Evolutionary conservation across 2,113 vertebrate genomes (phyloP), one percentile per base, ranked within the genome.

Genomic region (Thryonomys swinderianus): DNA sequence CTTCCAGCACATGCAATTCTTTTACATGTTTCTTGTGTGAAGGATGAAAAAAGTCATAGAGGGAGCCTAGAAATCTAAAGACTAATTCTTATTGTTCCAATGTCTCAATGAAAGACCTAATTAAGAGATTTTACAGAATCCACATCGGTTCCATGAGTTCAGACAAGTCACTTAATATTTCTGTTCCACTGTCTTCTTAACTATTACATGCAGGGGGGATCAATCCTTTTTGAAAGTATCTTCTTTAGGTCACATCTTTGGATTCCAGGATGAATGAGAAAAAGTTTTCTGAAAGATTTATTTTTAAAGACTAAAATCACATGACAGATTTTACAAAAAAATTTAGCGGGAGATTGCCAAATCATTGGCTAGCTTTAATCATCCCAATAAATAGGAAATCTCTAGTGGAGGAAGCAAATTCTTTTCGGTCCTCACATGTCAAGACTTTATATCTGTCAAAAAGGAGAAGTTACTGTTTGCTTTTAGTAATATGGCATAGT

Each of bases 391-490:
- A 67, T 55, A 69, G 37, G 25, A 89, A 86, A 95, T 91, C 16
- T 95, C 48, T 37, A 17, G 69, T 62, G 62, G 40, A 90, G 51
- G 42, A 83, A 94, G 84, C 45, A 61, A 93, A 84, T 59, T 91
- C 57, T 76, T 42, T 85, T 81, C 48, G 40, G 59, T 71, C 23
- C 59, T 30, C 0, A 88, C 94, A 97, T 81, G 74, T 85, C 89
- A 83, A 83, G 67, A 85, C 51, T 97, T 95, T 61, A 30, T 85
- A 59, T 71, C 55, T 92, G 61, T 85, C 79, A 71, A 37, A 79
- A 96, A 18, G 67, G 87, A 30, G 92, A 95, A 88, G 5, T 84
- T 66, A 93, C 87, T 74, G 57, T 88, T 96, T 73, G 57, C n/a
- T 91, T 73, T 92, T 81, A 48, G 59, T 80, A 94, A 90, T 73